Percentiles rank a stretch among this genome's conserved stretches.
Evolutionary conservation across 1,140 invertebrate genomes (phyloP).

Genomic region (Pemphigus obesinymphae): DNA sequence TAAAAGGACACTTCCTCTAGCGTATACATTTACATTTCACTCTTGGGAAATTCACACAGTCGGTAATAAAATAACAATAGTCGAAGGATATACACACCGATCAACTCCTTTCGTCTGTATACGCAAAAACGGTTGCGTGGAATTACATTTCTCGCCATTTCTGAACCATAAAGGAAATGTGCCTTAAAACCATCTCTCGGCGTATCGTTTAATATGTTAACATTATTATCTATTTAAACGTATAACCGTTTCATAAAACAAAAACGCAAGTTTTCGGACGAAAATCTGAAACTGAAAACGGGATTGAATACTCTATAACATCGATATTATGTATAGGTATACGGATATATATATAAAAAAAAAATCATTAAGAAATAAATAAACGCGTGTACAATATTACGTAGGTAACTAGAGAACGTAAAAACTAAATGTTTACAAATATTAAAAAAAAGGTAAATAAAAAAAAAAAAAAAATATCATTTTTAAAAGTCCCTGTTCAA

Average conservation of each 20-base stretch:
- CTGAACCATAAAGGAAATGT: background rate
- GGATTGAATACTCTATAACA: no score
- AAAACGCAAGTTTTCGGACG: background rate
- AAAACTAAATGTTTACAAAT: no score
- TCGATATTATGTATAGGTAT: no score
- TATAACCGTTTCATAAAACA: background rate
- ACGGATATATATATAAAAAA: no score
- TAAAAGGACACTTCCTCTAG: conserved; percentile 2
- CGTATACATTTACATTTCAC: conserved; percentile 24
- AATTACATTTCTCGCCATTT: conserved; percentile 2
- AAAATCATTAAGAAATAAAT: no score
- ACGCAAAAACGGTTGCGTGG: background rate
- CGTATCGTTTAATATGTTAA: background rate
- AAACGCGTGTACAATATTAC: no score
- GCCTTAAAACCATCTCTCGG: background rate
- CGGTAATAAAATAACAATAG: conserved; percentile 38
- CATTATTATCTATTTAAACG: no score
- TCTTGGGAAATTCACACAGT: conserved; percentile 36
- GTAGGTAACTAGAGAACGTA: no score
- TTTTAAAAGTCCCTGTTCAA: no score
- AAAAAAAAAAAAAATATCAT: no score
- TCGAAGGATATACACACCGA: conserved; percentile 9
- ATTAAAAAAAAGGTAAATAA: no score
- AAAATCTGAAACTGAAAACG: background rate
- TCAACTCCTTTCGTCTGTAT: conserved; percentile 5